Base-by-base conservation (phyloP, 2,113 vertebrate genomes). In the Serinus canaria region DNA sequence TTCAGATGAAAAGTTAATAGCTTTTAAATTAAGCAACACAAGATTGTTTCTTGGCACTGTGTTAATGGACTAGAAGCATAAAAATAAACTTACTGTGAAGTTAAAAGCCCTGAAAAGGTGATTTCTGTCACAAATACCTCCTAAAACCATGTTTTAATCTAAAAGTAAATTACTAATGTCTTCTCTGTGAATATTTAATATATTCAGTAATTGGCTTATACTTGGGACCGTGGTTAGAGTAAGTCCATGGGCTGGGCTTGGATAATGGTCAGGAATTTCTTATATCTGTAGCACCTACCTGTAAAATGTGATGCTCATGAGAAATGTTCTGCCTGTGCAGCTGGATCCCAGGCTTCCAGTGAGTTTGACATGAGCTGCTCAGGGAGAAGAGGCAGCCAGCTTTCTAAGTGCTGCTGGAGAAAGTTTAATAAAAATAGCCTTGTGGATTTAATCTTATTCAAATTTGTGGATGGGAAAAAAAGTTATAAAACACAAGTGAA, bases 221-320 rank as follows among this genome's bases (percentile, higher is more conserved):
- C 0, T 0, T 43, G 43, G 33, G n/a, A 37, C 8, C 0, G 0
- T 53, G 37, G 20, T 41, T 72, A 30, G n/a, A 72, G 52, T 9
- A 47, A 13, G 13, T 20, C 30, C 28, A 12, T 3, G 50, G 33
- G 59, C 73, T 86, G 46, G 15, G 20, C 12, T 79, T 37, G 63
- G 17, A 6, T 3, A 35, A 20, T 2, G 8, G 6, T 67, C 7
- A 47, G 21, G 60, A 41, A 22, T 20, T 59, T 21, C 13, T 67
- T 27, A 27, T 16, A 4, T 55, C 35, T 76, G 16, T 39, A 55
- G 44, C 6, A 44, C 12, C 60, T 56, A 18, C 30, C 23, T 88
- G 18, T 75, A 63, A 82, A 74, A 74, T 28, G 24, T 21, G 27
- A 23, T 52, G 22, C 8, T 76, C 13, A 17, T 6, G 30, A 39